Conservation (phyloP, 1,140 invertebrate species). For the Zaprionus vittiger region DNA sequence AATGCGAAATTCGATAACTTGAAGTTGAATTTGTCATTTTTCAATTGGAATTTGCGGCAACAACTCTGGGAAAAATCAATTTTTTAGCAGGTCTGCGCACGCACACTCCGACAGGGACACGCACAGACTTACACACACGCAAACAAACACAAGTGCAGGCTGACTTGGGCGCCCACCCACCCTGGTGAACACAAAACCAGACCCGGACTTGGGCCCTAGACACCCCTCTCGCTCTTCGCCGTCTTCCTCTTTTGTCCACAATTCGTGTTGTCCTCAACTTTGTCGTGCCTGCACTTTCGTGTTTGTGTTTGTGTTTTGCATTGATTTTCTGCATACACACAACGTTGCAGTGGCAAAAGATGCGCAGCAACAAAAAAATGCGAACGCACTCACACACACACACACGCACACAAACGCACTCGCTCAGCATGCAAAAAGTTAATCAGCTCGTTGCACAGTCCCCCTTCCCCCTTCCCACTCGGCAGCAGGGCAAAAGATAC, state of each 20-base stretch:
- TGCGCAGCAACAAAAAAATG: constrained; percentile 42
- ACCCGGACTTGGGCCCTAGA: constrained; percentile 35
- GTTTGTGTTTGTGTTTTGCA: constrained; percentile 55
- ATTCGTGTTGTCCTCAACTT: constrained; percentile 26
- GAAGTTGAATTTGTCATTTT: constrained; percentile 17
- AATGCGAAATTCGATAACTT: constrained; percentile 11
- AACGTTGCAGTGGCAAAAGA: constrained; percentile 46
- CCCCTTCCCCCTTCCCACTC: too few species aligned
- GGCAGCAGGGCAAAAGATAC: constrained; percentile 44
- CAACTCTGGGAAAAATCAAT: constrained; percentile 78
- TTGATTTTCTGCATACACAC: constrained; percentile 70
- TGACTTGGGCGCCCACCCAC: constrained; percentile 63
- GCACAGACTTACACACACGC: constrained; percentile 8
- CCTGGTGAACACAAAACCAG: constrained; percentile 46
- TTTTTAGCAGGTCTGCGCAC: constrained; percentile 71
- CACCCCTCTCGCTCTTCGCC: constrained; percentile 19
- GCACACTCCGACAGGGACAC: constrained; percentile 43
- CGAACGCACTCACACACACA: constrained; percentile 29
- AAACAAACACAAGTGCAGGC: constrained; percentile 13
- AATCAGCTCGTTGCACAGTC: constrained; percentile 60
- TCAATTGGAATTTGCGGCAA: constrained; percentile 48
- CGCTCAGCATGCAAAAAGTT: constrained; percentile 76
- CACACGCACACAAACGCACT: constrained; percentile 50
- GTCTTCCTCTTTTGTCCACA: background rate
- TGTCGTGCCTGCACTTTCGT: constrained; percentile 63